A percentile compares a stretch with the other conserved stretches of the same genome.
Evolutionary conservation across 2,113 vertebrate species (phyloP).

Genomic region (Passer domesticus): DNA sequence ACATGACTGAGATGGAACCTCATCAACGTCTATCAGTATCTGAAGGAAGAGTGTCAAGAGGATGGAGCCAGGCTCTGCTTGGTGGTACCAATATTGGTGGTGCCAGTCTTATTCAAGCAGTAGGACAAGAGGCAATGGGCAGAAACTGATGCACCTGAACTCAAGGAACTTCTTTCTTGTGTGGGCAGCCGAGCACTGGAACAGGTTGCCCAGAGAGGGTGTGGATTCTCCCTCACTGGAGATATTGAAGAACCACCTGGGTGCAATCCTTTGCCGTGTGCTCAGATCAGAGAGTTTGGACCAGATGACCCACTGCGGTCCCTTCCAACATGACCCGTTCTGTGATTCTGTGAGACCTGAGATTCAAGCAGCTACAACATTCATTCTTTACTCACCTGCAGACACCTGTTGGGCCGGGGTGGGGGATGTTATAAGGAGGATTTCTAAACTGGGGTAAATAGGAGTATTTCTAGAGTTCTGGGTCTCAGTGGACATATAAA

Average conservation of each 20-base stretch:
- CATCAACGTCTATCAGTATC: too few relatives aligned
- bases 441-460: not conserved
- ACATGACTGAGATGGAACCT: not conserved
- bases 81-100: not conserved
- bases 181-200: accelerated
- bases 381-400: not conserved
- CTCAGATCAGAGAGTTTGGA: not conserved
- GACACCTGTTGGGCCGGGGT: accelerated
- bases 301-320: too few relatives aligned
- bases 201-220: not conserved
- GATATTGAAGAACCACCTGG: not conserved
- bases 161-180: too few relatives aligned
- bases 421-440: accelerated
- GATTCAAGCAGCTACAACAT: not conserved
- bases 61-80: not conserved
- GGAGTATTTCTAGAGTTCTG: not conserved
- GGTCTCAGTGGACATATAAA: not conserved
- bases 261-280: too few relatives aligned
- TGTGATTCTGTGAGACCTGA: not conserved
- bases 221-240: not conserved
- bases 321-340: accelerated
- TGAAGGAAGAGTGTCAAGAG: not conserved
- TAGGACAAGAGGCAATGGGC: not conserved
- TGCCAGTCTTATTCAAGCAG: not conserved
- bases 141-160: not conserved